Evolutionary conservation across 2,888 invertebrate species (phyloP), one percentile per base, ranked within the genome.

Genomic region (Dyspetes luteomarginatus): DNA sequence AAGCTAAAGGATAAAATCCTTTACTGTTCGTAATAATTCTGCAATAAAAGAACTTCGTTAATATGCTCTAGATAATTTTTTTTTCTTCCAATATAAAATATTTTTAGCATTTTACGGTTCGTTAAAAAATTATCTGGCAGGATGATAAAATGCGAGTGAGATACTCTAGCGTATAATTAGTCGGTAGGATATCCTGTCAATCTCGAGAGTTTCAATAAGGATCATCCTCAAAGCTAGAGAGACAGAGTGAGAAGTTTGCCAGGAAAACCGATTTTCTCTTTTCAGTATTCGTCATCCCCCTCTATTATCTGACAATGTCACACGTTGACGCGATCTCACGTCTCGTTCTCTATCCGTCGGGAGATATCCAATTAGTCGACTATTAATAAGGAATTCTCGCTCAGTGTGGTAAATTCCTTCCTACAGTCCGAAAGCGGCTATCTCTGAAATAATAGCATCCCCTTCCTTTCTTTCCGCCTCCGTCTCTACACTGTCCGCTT

Each of bases 371-470:
- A 89, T 90, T 89, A 90, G 84, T 82, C 84, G 83, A 83, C 83
- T 87, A 89, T 89, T 89, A 89, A 90, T 89, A 89, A 86, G 84
- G 86, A 86, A 87, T 89, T 84, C 86, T 72, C 81, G 65, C 82
- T 52, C 50, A 50, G 55, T 28, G 52, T 36, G 41, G 55, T 50
- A 68, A 45, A 73, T 36, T 22, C 36, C 69, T 48, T 68, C 52
- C 41, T 58, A n/a, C n/a, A n/a, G n/a, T n/a, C n/a, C 43, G 62
- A 52, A 24, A 43, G 28, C 48, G 26, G 36, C 52, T 36, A 65
- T 60, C 71, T 60, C 15, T 58, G 60, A 50, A 48, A 64, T 72
- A 65, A 69, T 71, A 71, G 68, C 50, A 15, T 30, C 48, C 56
- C 36, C 67, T 72, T 48, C 62, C 69, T 26, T 30, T 45, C 56